Evolutionary conservation across 2,113 vertebrate genomes (phyloP).

Genomic region (rabbit (Oryctolagus cuniculus)): DNA sequence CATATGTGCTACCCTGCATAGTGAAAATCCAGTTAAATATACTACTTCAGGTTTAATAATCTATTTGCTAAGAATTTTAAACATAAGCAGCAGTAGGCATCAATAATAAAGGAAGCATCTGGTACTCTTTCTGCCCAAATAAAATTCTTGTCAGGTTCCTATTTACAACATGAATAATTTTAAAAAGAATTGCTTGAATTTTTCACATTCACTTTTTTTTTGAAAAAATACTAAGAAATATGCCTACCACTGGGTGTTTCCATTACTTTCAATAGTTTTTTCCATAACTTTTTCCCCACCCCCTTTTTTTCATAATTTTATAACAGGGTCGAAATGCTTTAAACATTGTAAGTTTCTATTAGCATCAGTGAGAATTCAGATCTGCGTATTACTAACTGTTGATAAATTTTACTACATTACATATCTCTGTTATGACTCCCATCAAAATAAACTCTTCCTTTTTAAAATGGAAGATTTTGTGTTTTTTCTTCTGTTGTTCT

Average conservation of each 20-base stretch:
- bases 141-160: constrained; percentile 27
- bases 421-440: background rate
- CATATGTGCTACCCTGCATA: background rate
- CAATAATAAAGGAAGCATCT: background rate
- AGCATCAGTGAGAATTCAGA: background rate
- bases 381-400: background rate
- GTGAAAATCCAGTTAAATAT: background rate
- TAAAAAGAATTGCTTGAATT: background rate
- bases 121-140: constrained; percentile 27
- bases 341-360: background rate
- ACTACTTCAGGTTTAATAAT: background rate
- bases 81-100: background rate
- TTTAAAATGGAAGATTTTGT: background rate
- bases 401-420: background rate
- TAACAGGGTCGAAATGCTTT: background rate
- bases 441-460: background rate
- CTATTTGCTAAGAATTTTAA: background rate
- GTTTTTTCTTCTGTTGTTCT: background rate
- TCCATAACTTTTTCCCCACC: background rate
- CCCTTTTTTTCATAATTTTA: background rate
- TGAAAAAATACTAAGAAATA: constrained; percentile 19
- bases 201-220: constrained; percentile 58
- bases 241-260: background rate
- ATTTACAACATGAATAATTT: constrained; percentile 52
- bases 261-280: background rate